phyloP scores from a whole-genome alignment of 2,113 vertebrate genomes.

The Nycticorax nycticorax region DNA sequence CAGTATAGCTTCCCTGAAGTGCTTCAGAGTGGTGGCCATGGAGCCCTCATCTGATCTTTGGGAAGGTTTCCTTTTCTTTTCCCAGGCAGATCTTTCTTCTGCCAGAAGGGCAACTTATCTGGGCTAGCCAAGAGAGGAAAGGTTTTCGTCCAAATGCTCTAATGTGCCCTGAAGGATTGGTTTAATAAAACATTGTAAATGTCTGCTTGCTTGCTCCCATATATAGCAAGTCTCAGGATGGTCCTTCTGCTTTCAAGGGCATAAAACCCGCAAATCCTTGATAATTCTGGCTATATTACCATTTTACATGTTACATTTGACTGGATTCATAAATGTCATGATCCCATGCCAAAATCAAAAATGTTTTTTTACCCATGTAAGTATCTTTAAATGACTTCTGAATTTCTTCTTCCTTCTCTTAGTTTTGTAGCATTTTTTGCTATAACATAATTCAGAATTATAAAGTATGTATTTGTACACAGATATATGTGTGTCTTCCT shows the following conservation, averaged over 20 bases:
- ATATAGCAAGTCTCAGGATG: neutral
- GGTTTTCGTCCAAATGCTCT: neutral
- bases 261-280: neutral
- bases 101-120: neutral
- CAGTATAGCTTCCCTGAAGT: neutral
- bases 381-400: neutral
- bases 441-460: neutral
- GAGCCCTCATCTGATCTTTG: fast-evolving
- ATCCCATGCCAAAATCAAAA: neutral
- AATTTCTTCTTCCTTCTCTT: neutral
- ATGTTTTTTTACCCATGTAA: neutral
- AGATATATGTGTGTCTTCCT: neutral
- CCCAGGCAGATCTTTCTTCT: neutral
- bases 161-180: neutral
- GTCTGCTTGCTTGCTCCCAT: neutral
- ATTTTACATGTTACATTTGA: neutral
- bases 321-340: neutral
- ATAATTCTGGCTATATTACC: neutral
- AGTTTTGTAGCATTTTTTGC: neutral
- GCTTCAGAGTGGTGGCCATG: neutral
- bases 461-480: neutral
- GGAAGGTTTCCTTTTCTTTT: neutral
- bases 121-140: neutral
- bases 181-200: neutral
- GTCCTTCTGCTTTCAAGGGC: neutral